Conservation (phyloP, 2,797 vertebrate species). For the Mareca strepera region DNA sequence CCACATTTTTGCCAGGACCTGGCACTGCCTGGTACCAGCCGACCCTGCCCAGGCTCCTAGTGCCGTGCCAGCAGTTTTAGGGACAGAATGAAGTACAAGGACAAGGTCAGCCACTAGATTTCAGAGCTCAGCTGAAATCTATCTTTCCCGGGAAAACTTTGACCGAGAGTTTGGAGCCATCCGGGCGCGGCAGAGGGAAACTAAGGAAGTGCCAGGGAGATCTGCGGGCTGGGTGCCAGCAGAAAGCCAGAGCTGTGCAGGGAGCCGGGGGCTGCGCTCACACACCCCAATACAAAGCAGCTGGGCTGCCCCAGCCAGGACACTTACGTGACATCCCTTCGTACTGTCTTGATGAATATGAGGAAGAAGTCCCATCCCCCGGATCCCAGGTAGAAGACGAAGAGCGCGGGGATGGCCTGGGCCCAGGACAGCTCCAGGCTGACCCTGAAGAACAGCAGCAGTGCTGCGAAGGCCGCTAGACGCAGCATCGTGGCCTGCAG, state of each 20-base stretch:
- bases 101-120: neutral
- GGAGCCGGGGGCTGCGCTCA: neutral
- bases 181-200: accelerated
- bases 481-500: constrained; percentile 85
- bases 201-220: neutral
- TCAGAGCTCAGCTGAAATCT: constrained; percentile 36
- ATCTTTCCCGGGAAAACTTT: neutral
- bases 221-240: neutral
- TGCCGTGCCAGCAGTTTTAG: neutral
- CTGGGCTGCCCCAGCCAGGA: neutral
- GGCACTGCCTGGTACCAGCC: neutral
- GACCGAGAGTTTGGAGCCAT: neutral
- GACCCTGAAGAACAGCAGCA: constrained; percentile 88
- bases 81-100: constrained; percentile 31
- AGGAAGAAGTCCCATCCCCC: constrained; percentile 91
- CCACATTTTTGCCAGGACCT: neutral
- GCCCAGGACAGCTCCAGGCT: constrained; percentile 88
- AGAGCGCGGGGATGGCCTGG: constrained; percentile 85
- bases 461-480: constrained; percentile 82
- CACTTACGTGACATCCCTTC: constrained; percentile 91
- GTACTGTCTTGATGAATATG: constrained; percentile 88
- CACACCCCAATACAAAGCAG: neutral
- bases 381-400: constrained; percentile 90
- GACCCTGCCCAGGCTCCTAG: neutral
- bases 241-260: neutral